Conservation (phyloP, 92 coral and sea anemone species). For the Zoanthus solanderi region DNA sequence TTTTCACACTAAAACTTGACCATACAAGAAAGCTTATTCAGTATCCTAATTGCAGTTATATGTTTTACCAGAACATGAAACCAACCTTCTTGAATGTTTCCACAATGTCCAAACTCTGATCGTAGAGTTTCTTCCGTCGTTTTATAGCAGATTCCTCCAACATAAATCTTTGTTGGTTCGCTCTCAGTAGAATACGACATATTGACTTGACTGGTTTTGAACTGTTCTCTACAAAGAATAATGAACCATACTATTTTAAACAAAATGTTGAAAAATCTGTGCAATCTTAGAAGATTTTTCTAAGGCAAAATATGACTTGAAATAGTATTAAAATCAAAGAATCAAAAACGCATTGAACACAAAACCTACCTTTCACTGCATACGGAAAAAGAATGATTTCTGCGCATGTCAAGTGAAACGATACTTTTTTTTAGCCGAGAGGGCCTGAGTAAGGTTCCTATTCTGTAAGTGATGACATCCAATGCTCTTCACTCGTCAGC, state of each 20-base stretch:
- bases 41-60: background rate
- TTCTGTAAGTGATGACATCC: no score
- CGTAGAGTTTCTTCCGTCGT: conserved; percentile 15
- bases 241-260: background rate
- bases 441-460: no score
- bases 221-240: conserved; percentile 27
- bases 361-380: conserved; percentile 23
- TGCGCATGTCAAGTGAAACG: conserved; percentile 27
- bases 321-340: conserved; percentile 1
- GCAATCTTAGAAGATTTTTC: background rate
- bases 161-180: conserved; percentile 47
- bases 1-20: no score
- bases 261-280: background rate
- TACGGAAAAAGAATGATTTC: conserved; percentile 23
- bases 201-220: conserved; percentile 13
- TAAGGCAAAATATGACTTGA: background rate
- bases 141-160: conserved; percentile 27
- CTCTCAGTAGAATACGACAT: conserved; percentile 26
- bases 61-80: background rate
- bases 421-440: background rate
- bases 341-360: conserved; percentile 17
- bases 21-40: background rate
- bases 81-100: conserved; percentile 49
- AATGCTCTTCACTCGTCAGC: no score
- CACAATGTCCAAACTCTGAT: conserved; percentile 5